A percentile compares a stretch with the other conserved stretches of the same genome.
Conservation (phyloP, 2,113 vertebrate species). For the Amblyornis subalaris region DNA sequence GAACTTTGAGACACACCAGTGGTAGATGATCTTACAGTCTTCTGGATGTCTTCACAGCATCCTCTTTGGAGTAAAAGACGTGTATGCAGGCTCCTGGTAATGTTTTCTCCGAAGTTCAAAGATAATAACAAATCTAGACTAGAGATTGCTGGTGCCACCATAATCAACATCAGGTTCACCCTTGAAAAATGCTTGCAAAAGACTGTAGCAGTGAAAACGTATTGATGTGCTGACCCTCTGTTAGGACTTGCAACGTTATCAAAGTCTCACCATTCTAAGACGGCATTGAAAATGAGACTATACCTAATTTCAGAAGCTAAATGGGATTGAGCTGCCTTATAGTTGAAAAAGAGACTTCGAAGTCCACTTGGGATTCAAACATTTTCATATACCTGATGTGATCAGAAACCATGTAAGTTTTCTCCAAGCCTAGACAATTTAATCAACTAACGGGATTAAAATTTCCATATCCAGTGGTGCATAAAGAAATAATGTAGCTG, state of each 20-base stretch:
- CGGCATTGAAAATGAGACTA: not conserved
- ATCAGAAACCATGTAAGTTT: not conserved
- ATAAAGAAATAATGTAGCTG: not conserved
- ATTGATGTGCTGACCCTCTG: not conserved
- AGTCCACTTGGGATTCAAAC: not conserved
- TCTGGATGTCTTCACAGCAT: not conserved
- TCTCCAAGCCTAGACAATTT: not conserved
- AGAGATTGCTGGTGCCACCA: not conserved
- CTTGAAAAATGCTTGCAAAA: not conserved
- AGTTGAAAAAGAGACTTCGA: not conserved
- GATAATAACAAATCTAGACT: not conserved
- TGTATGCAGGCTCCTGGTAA: rapidly evolving
- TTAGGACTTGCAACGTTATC: not conserved
- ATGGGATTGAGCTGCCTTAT: not conserved
- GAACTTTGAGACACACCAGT: not conserved
- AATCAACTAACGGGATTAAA: not conserved
- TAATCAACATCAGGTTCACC: not conserved
- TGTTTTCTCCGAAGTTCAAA: not conserved
- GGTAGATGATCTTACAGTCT: not conserved
- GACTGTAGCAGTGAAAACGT: not conserved
- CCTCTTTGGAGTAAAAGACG: not conserved
- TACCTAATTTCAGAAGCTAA: not conserved
- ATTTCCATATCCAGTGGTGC: not conserved
- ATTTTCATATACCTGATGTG: not conserved
- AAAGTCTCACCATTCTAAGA: not conserved